Evolutionary conservation across 1,140 invertebrate genomes (phyloP), one percentile per base, ranked within the genome.

Genomic region (Dysdera silvatica): DNA sequence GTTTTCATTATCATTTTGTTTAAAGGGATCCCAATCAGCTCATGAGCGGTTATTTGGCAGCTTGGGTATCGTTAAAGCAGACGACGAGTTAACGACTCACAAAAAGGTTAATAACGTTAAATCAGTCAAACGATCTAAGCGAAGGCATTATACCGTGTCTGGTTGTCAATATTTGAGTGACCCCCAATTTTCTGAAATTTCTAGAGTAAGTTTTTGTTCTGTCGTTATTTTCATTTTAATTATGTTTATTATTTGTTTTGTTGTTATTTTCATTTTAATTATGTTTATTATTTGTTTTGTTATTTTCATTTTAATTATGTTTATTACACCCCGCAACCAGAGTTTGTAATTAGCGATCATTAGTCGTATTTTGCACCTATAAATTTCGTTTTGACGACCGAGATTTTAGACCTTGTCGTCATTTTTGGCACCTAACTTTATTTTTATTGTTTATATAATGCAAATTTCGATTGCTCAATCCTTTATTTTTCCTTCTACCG

Each of bases 121-220:
- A 31, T 18, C 55, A 29, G n/a, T 23, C 31, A 64, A 66, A 71
- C 84, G 84, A 64, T 87, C 89, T 70, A 90, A 89, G 74, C 77
- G 89, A 43, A 79, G 91, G 53, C 90, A 91, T 75, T 85, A 91
- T 72, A 95, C 91, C 0, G 89, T 92, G 6, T 90, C 89, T 10
- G 83, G 82, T 73, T 83, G 81, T 71, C 75, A 81, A 69, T 64
- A 64, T 58, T 48, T 55, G 32, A 31, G 54, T 14, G 60, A 62
- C 40, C 60, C 60, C 4, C 60, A 62, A 16, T 62, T 62, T 49
- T 18, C 52, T 5, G 52, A 62, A 40, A 55, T 55, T 37, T 62
- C 56, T 32, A 55, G 29, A 40, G 60, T 56, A 62, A 41, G 40
- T 33, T 18, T 14, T 45, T n/a, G 2, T 47, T 47, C 43, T 47